These are phyloP conservation scores for Parazoanthus swiftii DNA, from an alignment of 92 coral and sea anemone genomes.

Conservation along the genomic window DNA sequence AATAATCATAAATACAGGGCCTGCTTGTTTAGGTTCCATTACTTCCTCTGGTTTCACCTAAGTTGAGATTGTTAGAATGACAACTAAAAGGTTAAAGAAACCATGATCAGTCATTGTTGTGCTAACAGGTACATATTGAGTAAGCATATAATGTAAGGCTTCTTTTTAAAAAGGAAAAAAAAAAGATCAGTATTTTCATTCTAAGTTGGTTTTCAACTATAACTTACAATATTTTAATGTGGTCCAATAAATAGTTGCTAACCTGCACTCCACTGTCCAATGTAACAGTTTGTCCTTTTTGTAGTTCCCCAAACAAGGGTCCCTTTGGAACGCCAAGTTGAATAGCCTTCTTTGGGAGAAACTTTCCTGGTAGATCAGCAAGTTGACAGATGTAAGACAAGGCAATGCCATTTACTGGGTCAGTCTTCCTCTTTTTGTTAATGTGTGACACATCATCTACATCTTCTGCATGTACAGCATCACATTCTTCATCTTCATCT, in stretches of 20 bases:
- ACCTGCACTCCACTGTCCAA: constrained; percentile 85
- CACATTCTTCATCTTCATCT: no score
- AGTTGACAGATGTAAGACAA: constrained; percentile 83
- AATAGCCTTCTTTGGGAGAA: constrained; percentile 75
- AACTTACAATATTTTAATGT: background rate
- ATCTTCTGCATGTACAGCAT: background rate
- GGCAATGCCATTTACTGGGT: constrained; percentile 21
- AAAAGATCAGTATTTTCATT: no score
- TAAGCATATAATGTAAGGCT: no score
- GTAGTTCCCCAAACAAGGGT: constrained; percentile 80
- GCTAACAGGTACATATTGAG: no score
- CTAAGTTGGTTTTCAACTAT: background rate
- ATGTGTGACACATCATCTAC: constrained; percentile 2
- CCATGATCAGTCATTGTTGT: no score
- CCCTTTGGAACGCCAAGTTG: constrained; percentile 92
- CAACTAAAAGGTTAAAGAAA: background rate
- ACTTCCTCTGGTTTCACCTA: constrained; percentile 84
- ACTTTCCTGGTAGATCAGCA: constrained; percentile 81
- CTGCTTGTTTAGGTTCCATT: constrained; percentile 64
- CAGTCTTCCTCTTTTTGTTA: constrained; percentile 58
- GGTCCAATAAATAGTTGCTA: background rate
- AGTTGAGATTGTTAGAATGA: background rate
- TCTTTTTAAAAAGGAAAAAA: no score
- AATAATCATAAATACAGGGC: constrained; percentile 73
- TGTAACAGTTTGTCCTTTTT: constrained; percentile 64